These are phyloP conservation scores for Ganaspis brasiliensis DNA, from an alignment of 2,888 invertebrate genomes.

Conservation along the genomic window DNA sequence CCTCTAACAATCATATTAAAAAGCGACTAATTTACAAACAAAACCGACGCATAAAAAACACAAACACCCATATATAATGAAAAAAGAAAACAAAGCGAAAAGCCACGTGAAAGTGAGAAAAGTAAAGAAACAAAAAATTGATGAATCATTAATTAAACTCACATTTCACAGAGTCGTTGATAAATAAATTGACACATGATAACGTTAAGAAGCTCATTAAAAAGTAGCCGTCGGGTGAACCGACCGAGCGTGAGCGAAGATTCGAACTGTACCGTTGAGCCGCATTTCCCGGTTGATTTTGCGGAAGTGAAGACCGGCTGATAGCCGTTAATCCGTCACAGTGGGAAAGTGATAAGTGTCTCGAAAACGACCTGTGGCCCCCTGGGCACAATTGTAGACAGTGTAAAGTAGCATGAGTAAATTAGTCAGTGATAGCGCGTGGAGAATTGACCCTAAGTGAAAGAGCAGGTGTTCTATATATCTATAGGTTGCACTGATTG, in stretches of 20 bases:
- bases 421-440: background rate
- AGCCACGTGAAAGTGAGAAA: background rate
- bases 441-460: background rate
- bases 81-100: background rate
- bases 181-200: conserved; percentile 32
- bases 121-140: background rate
- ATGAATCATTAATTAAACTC: conserved; percentile 6
- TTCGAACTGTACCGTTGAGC: conserved; percentile 14
- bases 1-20: too few relatives aligned
- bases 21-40: too few relatives aligned
- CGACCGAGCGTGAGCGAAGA: background rate
- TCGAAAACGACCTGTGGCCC: conserved; percentile 13
- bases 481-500: too few relatives aligned
- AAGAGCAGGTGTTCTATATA: background rate
- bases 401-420: conserved; percentile 13
- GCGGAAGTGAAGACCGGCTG: background rate
- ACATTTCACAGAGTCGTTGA: conserved; percentile 22
- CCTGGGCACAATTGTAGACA: background rate
- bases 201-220: conserved; percentile 6
- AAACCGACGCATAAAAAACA: too few relatives aligned
- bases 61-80: too few relatives aligned
- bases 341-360: conserved; percentile 2
- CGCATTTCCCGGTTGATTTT: conserved; percentile 28
- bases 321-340: conserved; percentile 22
- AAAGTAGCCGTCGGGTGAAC: background rate